A percentile compares a stretch with the other conserved stretches of the same genome.
Conservation (phyloP, 2,888 invertebrate genomes). For the Tachystola acroxantha region DNA sequence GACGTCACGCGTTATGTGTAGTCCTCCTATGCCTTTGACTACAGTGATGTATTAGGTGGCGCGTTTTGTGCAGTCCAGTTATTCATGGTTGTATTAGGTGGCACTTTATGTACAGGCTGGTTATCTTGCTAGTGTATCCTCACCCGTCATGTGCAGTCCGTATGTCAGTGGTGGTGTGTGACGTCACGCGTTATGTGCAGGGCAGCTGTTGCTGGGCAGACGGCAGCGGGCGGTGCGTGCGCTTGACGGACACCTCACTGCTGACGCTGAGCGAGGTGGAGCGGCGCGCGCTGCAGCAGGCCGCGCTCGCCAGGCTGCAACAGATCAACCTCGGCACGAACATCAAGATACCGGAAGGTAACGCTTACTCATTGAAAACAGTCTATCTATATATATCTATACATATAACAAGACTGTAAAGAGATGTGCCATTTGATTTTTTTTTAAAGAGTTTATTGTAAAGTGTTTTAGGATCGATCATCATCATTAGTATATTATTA, state of each 20-base stretch:
- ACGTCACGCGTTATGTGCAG: constrained; percentile 79
- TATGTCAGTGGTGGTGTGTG: constrained; percentile 58
- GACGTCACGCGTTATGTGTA: too few relatives aligned
- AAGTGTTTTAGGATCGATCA: background rate
- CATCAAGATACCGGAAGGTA: constrained; percentile 90
- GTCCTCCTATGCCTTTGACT: too few relatives aligned
- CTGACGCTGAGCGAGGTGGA: constrained; percentile 88
- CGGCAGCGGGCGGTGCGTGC: constrained; percentile 82
- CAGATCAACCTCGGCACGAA: constrained; percentile 90
- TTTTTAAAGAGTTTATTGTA: background rate
- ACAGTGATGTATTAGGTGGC: too few relatives aligned
- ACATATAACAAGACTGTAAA: too few relatives aligned
- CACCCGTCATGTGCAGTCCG: too few relatives aligned
- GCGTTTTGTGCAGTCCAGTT: too few relatives aligned
- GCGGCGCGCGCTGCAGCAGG: constrained; percentile 88
- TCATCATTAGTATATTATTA: too few relatives aligned
- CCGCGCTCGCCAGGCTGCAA: constrained; percentile 91
- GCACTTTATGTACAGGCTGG: too few relatives aligned
- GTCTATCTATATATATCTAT: too few relatives aligned
- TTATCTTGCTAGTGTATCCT: background rate
- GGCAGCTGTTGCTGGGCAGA: constrained; percentile 89
- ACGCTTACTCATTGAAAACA: too few relatives aligned
- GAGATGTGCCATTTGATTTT: background rate
- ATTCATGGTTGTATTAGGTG: too few relatives aligned
- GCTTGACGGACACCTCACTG: constrained; percentile 83